Evolutionary conservation across 1,140 invertebrate genomes (phyloP).

Genomic region (Lanistes nyassanus): DNA sequence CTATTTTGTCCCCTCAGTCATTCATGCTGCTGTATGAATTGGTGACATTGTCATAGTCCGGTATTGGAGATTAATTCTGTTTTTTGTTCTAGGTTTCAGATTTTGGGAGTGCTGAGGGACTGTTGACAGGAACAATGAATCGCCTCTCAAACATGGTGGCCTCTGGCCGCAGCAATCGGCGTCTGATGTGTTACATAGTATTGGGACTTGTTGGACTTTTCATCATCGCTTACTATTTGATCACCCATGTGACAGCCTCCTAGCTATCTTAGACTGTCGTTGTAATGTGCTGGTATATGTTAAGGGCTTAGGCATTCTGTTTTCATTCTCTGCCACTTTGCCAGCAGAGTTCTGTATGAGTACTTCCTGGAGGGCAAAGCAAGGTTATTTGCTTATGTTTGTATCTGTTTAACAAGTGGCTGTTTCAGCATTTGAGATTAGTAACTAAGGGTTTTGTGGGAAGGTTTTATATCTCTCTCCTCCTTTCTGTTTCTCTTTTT

Average conservation of each 20-base stretch:
- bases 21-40: neutral
- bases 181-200: slow-evolving; percentile 67
- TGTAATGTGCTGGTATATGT: neutral
- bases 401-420: neutral
- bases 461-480: neutral
- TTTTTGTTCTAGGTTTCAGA: slow-evolving; percentile 58
- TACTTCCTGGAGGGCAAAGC: neutral
- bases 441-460: too few relatives aligned
- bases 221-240: slow-evolving; percentile 65
- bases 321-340: neutral
- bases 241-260: slow-evolving; percentile 43
- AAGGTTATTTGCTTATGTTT: neutral
- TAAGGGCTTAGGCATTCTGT: neutral
- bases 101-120: slow-evolving; percentile 63
- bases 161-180: slow-evolving; percentile 63
- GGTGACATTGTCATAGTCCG: slow-evolving; percentile 12
- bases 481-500: neutral
- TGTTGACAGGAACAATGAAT: slow-evolving; percentile 65
- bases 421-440: too few relatives aligned
- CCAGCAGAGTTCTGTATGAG: slow-evolving; percentile 5
- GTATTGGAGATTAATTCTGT: slow-evolving; percentile 3
- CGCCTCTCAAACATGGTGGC: slow-evolving; percentile 64
- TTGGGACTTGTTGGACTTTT: slow-evolving; percentile 60
- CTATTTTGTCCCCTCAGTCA: too few relatives aligned
- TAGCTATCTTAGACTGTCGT: neutral